Percentiles rank a stretch among this genome's conserved stretches.
Conservation (phyloP, 2,888 invertebrate genomes). For the Platycheirus albimanus region DNA sequence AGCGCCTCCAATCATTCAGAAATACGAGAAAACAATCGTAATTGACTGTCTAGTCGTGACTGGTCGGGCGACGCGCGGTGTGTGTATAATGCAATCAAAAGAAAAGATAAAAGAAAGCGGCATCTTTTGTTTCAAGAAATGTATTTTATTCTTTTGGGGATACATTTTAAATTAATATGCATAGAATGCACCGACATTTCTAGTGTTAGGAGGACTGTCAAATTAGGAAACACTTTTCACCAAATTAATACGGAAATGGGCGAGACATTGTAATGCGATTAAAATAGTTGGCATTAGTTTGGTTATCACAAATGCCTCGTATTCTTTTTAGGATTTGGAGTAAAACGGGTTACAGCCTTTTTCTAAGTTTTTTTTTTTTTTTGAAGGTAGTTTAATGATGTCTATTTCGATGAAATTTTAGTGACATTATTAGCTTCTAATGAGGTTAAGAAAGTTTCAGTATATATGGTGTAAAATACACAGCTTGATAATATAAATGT, state of each 20-base stretch:
- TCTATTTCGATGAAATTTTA: no score
- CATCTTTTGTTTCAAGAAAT: slow-evolving; percentile 17
- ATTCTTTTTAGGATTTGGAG: no score
- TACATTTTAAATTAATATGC: slow-evolving; percentile 51
- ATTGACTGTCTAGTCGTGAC: slow-evolving; percentile 72
- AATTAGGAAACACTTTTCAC: slow-evolving; percentile 38
- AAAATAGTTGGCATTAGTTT: no score
- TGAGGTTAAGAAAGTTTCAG: no score
- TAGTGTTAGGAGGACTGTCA: slow-evolving; percentile 27
- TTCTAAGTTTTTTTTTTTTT: no score
- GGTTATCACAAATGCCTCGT: no score
- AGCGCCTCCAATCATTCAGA: slow-evolving; percentile 58
- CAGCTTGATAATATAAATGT: no score
- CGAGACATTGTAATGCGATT: not conserved
- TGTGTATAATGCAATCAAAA: slow-evolving; percentile 30
- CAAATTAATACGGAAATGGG: slow-evolving; percentile 19
- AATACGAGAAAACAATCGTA: slow-evolving; percentile 50
- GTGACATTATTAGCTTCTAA: no score
- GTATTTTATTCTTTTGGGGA: slow-evolving; percentile 1
- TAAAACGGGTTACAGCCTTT: no score
- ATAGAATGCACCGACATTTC: slow-evolving; percentile 22
- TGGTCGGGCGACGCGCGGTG: slow-evolving; percentile 26
- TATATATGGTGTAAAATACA: no score
- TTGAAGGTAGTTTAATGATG: no score
- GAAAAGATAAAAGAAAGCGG: slow-evolving; percentile 58